These are phyloP conservation scores for Hedya salicella DNA, from an alignment of 2,888 invertebrate species.

Conservation along the genomic window DNA sequence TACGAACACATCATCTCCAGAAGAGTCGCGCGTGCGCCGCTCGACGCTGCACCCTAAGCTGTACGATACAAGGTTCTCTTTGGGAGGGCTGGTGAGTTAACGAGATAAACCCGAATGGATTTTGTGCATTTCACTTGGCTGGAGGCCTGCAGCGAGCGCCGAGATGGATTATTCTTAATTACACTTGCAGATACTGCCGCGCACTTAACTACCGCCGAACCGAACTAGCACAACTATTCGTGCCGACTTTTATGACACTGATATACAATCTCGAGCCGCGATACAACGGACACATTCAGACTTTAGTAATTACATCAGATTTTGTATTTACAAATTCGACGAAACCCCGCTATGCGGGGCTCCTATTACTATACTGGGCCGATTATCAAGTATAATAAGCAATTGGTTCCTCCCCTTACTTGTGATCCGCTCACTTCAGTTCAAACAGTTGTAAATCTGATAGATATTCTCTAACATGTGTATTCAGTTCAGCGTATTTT, in stretches of 20 bases:
- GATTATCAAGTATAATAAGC: too few species aligned
- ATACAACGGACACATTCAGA: too few species aligned
- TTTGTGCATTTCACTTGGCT: conserved; percentile 79
- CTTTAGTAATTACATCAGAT: too few species aligned
- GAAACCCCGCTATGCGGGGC: too few species aligned
- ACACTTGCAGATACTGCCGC: conserved; percentile 40
- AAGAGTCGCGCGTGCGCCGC: conserved; percentile 55
- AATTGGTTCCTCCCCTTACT: too few species aligned
- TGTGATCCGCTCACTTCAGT: too few species aligned
- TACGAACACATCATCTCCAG: conserved; percentile 66
- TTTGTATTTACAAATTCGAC: too few species aligned
- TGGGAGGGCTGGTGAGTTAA: conserved; percentile 52
- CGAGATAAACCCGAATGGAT: conserved; percentile 81
- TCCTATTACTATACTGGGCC: too few species aligned
- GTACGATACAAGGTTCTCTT: conserved; percentile 51
- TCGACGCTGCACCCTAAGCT: conserved; percentile 53
- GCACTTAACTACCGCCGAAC: conserved; percentile 15
- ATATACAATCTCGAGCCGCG: too few species aligned
- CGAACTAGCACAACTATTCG: conserved; percentile 1
- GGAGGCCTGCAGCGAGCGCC: conserved; percentile 55
- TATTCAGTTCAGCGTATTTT: too few species aligned
- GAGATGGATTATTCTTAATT: conserved; percentile 50
- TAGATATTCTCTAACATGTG: too few species aligned
- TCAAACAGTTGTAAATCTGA: too few species aligned
- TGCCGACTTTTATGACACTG: conserved; percentile 10